Conservation (phyloP, 2,113 vertebrate genomes). For the Rana temporaria region DNA sequence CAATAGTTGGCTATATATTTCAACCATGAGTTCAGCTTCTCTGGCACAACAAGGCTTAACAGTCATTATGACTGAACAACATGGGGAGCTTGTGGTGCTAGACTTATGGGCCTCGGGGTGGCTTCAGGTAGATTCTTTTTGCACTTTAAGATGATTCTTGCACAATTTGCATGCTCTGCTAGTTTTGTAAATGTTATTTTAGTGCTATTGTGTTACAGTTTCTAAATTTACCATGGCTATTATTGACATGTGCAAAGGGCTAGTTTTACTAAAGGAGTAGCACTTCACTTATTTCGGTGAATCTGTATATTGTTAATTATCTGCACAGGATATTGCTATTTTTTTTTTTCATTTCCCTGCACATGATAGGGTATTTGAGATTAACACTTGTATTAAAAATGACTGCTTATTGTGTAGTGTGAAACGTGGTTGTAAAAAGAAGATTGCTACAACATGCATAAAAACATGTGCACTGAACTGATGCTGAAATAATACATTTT, state of each 20-base stretch:
- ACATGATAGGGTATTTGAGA: no score
- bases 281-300: no score
- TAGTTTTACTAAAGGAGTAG: no score
- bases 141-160: conserved; percentile 14
- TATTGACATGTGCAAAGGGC: not conserved
- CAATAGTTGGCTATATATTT: conserved; percentile 50
- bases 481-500: no score
- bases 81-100: conserved; percentile 5
- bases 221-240: conserved; percentile 27
- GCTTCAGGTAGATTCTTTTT: conserved; percentile 41
- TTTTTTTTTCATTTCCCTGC: no score
- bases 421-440: no score
- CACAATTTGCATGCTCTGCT: conserved; percentile 38
- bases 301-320: no score
- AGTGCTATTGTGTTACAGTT: conserved; percentile 15
- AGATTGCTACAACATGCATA: no score
- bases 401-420: no score
- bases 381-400: no score
- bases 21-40: conserved; percentile 34
- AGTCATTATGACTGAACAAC: conserved; percentile 40
- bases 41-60: conserved; percentile 43
- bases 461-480: no score
- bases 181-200: conserved; percentile 23
- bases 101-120: conserved; percentile 35
- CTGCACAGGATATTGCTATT: no score